Base-by-base conservation (phyloP, 2,113 vertebrate species). In the Pachyramphus minor region DNA sequence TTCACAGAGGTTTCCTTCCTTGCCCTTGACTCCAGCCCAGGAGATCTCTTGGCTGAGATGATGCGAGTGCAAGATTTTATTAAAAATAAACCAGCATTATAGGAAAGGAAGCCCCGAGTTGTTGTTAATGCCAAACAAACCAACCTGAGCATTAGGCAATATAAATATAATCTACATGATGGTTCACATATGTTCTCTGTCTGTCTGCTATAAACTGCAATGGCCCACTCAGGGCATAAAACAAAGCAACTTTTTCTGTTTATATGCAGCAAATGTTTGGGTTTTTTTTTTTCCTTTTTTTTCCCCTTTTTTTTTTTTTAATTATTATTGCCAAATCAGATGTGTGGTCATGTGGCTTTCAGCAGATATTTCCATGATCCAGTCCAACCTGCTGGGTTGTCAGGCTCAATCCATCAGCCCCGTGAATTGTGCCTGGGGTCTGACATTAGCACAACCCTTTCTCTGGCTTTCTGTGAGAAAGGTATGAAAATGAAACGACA, bases 81-180 rank as follows among this genome's bases (percentile, higher is more conserved):
- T 95, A 80, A 95, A 96, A 94, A 93, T 91, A 94, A 95, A 93
- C 56, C 35, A 73, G 52, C 42, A 39, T 95, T 92, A 82, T 35
- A 93, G 53, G 76, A 89, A 87, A 95, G 92, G 92, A 93, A 95
- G 63, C 53, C 82, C 59, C 0, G 19, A 84, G 74, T 79, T 88
- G 73, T 92, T 95, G 87, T 89, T 95, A 93, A 96, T 97, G 83
- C 69, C 96, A 92, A 90, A 59, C 69, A 91, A 97, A 87, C 90
- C 89, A 92, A 85, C 60, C 71, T 87, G 83, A 82, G 73, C 60
- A 91, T 88, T 93, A 93, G 90, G 73, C 87, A 96, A 79, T 89
- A 89, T 83, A 96, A 96, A 93, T 90, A 83, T 95, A 68, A 93
- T 91, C 87, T 84, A 47, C 37, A 56, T 86, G 89, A 96, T 93